Conservation (phyloP, 1,140 invertebrate genomes). For the Drosophila truncata region DNA sequence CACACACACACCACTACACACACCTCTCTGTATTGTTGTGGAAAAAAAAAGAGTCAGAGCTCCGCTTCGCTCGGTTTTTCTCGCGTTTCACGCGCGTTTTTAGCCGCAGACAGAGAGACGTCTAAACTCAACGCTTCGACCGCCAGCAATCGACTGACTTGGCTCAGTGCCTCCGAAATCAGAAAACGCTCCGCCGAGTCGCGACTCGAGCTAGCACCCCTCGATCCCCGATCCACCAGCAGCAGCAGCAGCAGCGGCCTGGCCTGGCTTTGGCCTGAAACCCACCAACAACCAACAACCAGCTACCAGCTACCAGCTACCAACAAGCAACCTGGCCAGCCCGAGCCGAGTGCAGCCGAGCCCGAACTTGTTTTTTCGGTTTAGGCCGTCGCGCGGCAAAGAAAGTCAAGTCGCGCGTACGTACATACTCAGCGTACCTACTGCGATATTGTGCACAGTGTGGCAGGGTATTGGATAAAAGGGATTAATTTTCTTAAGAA, state of each 20-base stretch:
- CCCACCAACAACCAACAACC: neutral
- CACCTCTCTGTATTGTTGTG: slow-evolving; percentile 36
- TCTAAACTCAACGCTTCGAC: slow-evolving; percentile 77
- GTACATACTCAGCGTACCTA: slow-evolving; percentile 1
- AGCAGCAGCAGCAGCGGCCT: neutral
- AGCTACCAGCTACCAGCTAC: neutral
- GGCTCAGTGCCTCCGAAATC: slow-evolving; percentile 51
- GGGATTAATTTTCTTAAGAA: too few species aligned
- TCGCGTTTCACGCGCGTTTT: slow-evolving; percentile 37
- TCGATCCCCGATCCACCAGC: neutral
- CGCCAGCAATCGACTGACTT: slow-evolving; percentile 73
- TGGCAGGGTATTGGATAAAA: neutral
- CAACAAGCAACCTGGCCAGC: slow-evolving; percentile 25
- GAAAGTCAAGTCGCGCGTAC: slow-evolving; percentile 76
- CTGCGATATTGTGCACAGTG: slow-evolving; percentile 27
- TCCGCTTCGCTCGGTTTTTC: slow-evolving; percentile 21
- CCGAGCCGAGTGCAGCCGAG: slow-evolving; percentile 48
- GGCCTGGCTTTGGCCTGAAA: slow-evolving; percentile 18
- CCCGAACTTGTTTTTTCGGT: slow-evolving; percentile 54
- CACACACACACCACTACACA: slow-evolving; percentile 24
- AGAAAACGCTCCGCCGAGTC: slow-evolving; percentile 10
- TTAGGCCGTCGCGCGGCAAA: slow-evolving; percentile 52
- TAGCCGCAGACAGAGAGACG: slow-evolving; percentile 44
- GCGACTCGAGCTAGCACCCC: neutral
- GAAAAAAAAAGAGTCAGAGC: slow-evolving; percentile 33